Evolutionary conservation across 2,888 invertebrate species (phyloP).

Genomic region (Thumatha senex): DNA sequence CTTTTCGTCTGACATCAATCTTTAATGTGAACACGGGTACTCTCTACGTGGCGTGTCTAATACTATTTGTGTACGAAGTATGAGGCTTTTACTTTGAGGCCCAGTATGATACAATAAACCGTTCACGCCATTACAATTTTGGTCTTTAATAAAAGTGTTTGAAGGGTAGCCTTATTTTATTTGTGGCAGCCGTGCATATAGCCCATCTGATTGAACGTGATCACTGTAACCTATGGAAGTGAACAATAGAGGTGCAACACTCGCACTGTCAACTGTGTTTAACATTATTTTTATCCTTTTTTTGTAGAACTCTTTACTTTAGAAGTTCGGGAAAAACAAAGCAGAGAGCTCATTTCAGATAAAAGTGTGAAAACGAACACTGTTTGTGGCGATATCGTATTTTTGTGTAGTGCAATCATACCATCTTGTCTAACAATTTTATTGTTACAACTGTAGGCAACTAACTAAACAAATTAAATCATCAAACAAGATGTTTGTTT

Average conservation of each 20-base stretch:
- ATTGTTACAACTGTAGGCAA: constrained; percentile 17
- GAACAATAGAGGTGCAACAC: too few relatives aligned
- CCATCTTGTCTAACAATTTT: not conserved
- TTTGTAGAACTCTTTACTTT: too few relatives aligned
- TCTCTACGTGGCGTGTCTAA: constrained; percentile 78
- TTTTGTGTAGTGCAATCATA: too few relatives aligned
- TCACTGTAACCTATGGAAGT: too few relatives aligned
- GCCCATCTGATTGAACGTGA: too few relatives aligned
- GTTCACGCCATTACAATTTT: constrained; percentile 32
- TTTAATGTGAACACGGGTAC: constrained; percentile 77
- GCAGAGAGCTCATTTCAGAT: too few relatives aligned
- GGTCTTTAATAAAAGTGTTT: constrained; percentile 29
- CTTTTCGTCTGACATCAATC: constrained; percentile 81
- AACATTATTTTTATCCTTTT: too few relatives aligned
- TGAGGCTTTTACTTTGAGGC: constrained; percentile 55
- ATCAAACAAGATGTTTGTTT: constrained; percentile 52
- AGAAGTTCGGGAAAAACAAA: too few relatives aligned
- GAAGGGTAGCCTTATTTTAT: constrained; percentile 10
- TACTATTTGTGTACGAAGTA: constrained; percentile 68
- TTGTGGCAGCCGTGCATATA: too few relatives aligned
- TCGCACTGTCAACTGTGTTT: too few relatives aligned
- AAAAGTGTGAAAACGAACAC: too few relatives aligned
- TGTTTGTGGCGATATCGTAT: too few relatives aligned
- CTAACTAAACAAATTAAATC: constrained; percentile 34
- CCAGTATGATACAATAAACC: constrained; percentile 30